Percentiles rank a stretch among this genome's conserved stretches.
These are phyloP conservation scores for Parotocinclus haroldoi DNA, from an alignment of 2,797 vertebrate species.

Conservation along the genomic window DNA sequence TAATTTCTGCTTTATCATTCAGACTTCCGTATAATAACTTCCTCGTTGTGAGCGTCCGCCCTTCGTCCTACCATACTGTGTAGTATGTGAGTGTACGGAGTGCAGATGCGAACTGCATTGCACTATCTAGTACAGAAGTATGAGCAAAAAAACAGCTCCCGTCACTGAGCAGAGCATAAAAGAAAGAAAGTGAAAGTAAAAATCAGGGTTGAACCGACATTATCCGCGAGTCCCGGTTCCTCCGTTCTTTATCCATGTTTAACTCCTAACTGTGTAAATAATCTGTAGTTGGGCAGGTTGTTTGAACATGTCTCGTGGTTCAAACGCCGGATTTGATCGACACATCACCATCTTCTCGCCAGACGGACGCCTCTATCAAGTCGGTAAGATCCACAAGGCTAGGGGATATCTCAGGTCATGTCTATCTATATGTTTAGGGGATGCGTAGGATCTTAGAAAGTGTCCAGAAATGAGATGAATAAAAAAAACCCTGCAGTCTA, in stretches of 20 bases:
- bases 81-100: neutral
- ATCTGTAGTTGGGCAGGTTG: neutral
- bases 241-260: slow-evolving; percentile 1
- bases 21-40: neutral
- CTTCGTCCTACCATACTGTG: neutral
- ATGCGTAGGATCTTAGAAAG: too few species aligned
- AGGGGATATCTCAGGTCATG: too few species aligned
- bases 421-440: too few species aligned
- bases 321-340: slow-evolving; percentile 77
- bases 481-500: too few species aligned
- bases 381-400: slow-evolving; percentile 58
- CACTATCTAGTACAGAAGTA: slow-evolving; percentile 18
- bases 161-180: neutral
- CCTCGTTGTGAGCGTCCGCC: neutral
- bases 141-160: too few species aligned
- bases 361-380: slow-evolving; percentile 79
- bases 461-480: too few species aligned
- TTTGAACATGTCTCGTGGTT: slow-evolving; percentile 69
- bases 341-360: slow-evolving; percentile 82
- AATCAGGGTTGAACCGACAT: neutral
- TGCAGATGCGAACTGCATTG: too few species aligned
- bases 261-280: slow-evolving; percentile 8
- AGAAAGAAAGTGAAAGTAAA: slow-evolving; percentile 23
- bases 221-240: too few species aligned
- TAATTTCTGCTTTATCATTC: too few species aligned